Conservation (phyloP, 2,113 vertebrate genomes). For the Ictalurus punctatus region DNA sequence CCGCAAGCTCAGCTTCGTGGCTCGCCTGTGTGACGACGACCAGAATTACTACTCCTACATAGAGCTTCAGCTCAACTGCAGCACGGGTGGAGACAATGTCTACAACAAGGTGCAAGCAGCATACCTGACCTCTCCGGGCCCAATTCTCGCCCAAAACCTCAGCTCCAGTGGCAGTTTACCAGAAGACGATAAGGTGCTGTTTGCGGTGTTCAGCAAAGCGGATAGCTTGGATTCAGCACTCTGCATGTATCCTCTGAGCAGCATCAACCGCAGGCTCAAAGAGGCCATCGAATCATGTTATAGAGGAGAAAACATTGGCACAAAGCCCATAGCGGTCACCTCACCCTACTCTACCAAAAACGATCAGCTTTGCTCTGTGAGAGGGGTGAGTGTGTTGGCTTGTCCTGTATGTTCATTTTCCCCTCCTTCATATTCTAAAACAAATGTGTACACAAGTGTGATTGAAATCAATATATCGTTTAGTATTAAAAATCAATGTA, state of each 20-base stretch:
- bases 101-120: conserved; percentile 85
- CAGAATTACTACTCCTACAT: conserved; percentile 89
- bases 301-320: conserved; percentile 53
- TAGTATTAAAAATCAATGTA: background rate
- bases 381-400: background rate
- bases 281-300: conserved; percentile 82
- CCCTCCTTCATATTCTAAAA: background rate
- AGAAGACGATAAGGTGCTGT: conserved; percentile 74
- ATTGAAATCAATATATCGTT: background rate
- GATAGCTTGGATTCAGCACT: conserved; percentile 74
- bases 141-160: conserved; percentile 68
- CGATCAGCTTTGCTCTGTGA: conserved; percentile 18
- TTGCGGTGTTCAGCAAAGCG: conserved; percentile 81
- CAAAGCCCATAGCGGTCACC: conserved; percentile 71
- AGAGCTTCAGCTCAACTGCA: conserved; percentile 89
- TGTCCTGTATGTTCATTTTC: background rate
- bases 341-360: conserved; percentile 77
- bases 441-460: background rate
- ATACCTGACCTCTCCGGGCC: conserved; percentile 71
- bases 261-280: conserved; percentile 79
- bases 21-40: conserved; percentile 86
- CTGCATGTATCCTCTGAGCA: conserved; percentile 83
- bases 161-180: conserved; percentile 39
- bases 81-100: conserved; percentile 45
- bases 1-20: conserved; percentile 84